Percentiles rank a stretch among this genome's conserved stretches.
Evolutionary conservation across 2,888 invertebrate species (phyloP).

Genomic region (Clusia tigrina): DNA sequence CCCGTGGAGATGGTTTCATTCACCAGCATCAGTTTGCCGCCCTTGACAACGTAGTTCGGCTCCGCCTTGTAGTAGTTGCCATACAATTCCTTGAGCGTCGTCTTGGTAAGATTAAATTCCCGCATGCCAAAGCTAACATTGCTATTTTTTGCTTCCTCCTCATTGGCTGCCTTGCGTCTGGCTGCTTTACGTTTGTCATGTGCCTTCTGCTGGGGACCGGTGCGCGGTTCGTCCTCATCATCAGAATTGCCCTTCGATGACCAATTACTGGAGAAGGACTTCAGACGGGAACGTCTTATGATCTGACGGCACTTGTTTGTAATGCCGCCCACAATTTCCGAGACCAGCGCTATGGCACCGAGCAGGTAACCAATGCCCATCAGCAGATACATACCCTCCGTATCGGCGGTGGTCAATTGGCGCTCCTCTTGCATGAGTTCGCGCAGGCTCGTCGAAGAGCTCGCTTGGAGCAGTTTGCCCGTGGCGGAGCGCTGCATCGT

Average conservation of each 20-base stretch:
- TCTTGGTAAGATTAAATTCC: conserved; percentile 57
- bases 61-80: conserved; percentile 45
- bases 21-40: conserved; percentile 34
- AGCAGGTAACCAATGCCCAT: conserved; percentile 75
- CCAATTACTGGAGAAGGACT: conserved; percentile 43
- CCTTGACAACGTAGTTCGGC: conserved; percentile 34
- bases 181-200: conserved; percentile 43
- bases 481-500: conserved; percentile 71
- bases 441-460: conserved; percentile 62
- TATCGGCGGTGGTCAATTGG: conserved; percentile 79
- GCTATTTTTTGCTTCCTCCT: conserved; percentile 33
- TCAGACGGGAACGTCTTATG: conserved; percentile 49
- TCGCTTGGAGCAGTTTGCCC: conserved; percentile 73
- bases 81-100: conserved; percentile 58
- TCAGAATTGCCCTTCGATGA: conserved; percentile 51
- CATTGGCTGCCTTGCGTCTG: conserved; percentile 39
- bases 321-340: conserved; percentile 78
- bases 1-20: conserved; percentile 27
- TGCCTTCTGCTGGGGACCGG: conserved; percentile 35
- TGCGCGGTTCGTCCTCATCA: conserved; percentile 26
- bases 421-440: conserved; percentile 71
- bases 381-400: conserved; percentile 83
- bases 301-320: conserved; percentile 68
- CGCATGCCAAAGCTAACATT: conserved; percentile 53
- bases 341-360: conserved; percentile 70